Conservation (phyloP, 2,113 vertebrate genomes). For the Prinia subflava region DNA sequence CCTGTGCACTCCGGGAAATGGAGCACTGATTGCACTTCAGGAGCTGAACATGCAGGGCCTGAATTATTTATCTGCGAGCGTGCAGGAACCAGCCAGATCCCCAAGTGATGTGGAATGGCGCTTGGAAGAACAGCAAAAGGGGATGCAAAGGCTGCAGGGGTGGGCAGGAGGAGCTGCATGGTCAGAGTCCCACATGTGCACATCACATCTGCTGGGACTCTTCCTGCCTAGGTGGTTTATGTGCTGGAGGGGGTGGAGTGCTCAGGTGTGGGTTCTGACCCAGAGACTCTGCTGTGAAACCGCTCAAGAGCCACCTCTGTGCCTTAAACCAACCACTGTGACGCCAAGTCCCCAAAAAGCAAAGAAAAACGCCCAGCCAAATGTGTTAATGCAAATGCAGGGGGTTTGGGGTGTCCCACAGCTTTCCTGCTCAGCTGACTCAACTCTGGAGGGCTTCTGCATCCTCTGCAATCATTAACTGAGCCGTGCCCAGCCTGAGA, state of each 20-base stretch:
- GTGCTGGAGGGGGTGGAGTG: neutral
- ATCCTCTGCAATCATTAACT: neutral
- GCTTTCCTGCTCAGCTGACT: neutral
- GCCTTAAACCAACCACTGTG: neutral
- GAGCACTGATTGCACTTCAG: neutral
- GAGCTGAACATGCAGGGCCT: neutral
- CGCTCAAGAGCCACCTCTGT: too few species aligned
- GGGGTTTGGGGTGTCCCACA: neutral
- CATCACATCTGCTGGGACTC: neutral
- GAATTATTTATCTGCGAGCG: slow-evolving; percentile 40
- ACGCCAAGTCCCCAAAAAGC: neutral
- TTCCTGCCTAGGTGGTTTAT: neutral
- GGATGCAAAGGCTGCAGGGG: neutral
- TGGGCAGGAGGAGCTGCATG: neutral
- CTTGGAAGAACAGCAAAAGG: neutral
- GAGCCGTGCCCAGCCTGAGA: accelerated
- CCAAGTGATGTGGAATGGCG: neutral
- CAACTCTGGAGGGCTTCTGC: accelerated
- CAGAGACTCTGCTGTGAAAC: neutral
- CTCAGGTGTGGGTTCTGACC: neutral
- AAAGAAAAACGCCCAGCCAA: neutral
- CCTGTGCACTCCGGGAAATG: neutral
- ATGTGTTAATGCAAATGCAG: neutral
- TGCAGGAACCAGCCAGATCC: slow-evolving; percentile 3
- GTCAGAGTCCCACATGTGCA: neutral